A percentile compares a stretch with the other conserved stretches of the same genome.
phyloP scores from a whole-genome alignment of 1,140 invertebrate genomes.

The Drosophila parabipectinata region DNA sequence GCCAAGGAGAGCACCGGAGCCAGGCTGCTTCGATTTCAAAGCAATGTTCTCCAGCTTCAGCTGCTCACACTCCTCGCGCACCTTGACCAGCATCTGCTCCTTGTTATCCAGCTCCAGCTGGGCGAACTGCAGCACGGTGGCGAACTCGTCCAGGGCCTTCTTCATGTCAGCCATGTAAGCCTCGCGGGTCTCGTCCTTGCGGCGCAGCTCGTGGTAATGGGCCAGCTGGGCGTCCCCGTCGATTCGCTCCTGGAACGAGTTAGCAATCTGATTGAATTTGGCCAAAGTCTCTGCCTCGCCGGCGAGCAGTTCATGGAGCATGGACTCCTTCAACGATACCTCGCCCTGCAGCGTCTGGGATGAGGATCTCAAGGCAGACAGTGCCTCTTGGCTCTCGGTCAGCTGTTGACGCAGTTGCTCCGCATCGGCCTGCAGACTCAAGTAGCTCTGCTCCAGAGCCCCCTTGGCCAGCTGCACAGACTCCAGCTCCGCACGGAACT shows the following conservation, averaged over 20 bases:
- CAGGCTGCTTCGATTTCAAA: conserved; percentile 75
- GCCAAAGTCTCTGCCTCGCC: conserved; percentile 83
- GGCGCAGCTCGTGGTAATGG: conserved; percentile 78
- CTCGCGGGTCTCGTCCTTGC: conserved; percentile 81
- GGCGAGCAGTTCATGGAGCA: conserved; percentile 80
- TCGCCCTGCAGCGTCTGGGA: conserved; percentile 77
- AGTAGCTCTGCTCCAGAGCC: conserved; percentile 83
- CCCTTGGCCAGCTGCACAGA: conserved; percentile 83
- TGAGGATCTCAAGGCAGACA: conserved; percentile 62
- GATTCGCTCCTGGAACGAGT: conserved; percentile 83
- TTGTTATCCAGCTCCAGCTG: conserved; percentile 81
- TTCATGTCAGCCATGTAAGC: conserved; percentile 83
- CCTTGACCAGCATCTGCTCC: conserved; percentile 73
- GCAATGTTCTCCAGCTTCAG: conserved; percentile 82
- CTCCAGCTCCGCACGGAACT: conserved; percentile 84
- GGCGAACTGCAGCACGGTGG: conserved; percentile 80
- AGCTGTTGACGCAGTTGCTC: conserved; percentile 77
- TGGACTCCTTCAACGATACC: conserved; percentile 81
- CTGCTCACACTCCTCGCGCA: conserved; percentile 82
- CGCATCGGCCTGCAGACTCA: conserved; percentile 79
- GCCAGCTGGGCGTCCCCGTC: conserved; percentile 76
- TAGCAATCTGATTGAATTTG: conserved; percentile 84
- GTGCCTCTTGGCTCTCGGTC: conserved; percentile 67
- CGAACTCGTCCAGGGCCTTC: conserved; percentile 81
- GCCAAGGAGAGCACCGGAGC: conserved; percentile 28